phyloP scores from a whole-genome alignment of 2,113 vertebrate species.

The Thunnus thynnus region DNA sequence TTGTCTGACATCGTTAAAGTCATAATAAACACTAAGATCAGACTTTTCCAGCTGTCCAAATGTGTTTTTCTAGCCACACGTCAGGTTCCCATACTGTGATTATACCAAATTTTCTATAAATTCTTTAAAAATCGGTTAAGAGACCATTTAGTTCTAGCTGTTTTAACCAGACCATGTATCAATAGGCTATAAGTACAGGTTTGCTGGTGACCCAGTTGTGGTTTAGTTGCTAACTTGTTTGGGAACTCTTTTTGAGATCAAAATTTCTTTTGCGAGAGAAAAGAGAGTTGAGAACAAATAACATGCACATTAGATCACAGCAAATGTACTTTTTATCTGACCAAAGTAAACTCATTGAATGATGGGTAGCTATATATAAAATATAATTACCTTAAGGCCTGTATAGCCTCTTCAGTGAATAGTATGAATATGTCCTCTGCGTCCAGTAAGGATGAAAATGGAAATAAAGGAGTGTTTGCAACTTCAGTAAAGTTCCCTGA shows the following conservation, averaged over 20 bases:
- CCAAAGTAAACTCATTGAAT: not conserved
- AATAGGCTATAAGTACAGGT: not conserved
- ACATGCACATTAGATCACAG: not conserved
- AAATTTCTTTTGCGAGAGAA: not conserved
- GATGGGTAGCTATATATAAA: not conserved
- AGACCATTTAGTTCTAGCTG: too few species aligned
- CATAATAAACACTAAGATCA: slow-evolving; percentile 10
- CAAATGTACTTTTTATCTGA: not conserved
- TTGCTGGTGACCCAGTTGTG: too few species aligned
- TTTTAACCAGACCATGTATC: not conserved
- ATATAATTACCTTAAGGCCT: slow-evolving; percentile 24
- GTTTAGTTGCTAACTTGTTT: too few species aligned
- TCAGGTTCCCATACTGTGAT: not conserved
- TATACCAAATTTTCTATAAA: not conserved
- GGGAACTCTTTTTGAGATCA: too few species aligned
- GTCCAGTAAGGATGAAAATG: slow-evolving; percentile 22
- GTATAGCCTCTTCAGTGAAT: not conserved
- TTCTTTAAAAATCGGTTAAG: not conserved
- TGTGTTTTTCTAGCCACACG: not conserved
- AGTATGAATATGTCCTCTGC: not conserved
- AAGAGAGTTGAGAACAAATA: not conserved
- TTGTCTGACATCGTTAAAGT: not conserved
- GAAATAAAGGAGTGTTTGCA: not conserved
- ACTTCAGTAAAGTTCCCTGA: slow-evolving; percentile 15
- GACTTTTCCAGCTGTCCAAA: not conserved